Percentiles rank a stretch among this genome's conserved stretches.
Evolutionary conservation across 2,797 vertebrate species (phyloP).

Genomic region (Denticeps clupeoides): DNA sequence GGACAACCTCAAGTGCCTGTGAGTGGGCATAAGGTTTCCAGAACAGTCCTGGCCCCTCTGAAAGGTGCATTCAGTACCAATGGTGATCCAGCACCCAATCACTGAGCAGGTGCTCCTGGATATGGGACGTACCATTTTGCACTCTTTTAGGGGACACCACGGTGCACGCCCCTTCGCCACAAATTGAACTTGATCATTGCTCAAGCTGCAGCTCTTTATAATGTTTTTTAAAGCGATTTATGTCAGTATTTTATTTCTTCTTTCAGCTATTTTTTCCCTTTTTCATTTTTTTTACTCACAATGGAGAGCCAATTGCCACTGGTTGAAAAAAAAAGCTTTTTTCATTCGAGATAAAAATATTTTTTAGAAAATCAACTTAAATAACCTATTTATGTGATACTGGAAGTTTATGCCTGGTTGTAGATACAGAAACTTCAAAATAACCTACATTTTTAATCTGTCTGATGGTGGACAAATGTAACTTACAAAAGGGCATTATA

Average conservation of each 20-base stretch:
- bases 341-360: conserved; percentile 33
- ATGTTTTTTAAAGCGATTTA: conserved; percentile 19
- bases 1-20: conserved; percentile 67
- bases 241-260: conserved; percentile 45
- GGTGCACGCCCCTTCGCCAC: conserved; percentile 29
- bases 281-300: conserved; percentile 22
- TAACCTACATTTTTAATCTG: conserved; percentile 25
- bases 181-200: conserved; percentile 34
- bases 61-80: conserved; percentile 30
- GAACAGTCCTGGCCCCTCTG: too few relatives aligned
- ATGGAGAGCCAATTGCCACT: conserved; percentile 37
- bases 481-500: conserved; percentile 33
- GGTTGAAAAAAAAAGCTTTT: conserved; percentile 26
- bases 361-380: conserved; percentile 43
- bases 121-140: conserved; percentile 14
- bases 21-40: conserved; percentile 56
- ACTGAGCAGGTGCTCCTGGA: conserved; percentile 2
- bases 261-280: background rate
- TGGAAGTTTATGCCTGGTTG: conserved; percentile 43
- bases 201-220: conserved; percentile 34
- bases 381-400: conserved; percentile 35
- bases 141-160: conserved; percentile 13
- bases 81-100: conserved; percentile 14
- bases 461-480: conserved; percentile 18
- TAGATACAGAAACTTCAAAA: conserved; percentile 41